Evolutionary conservation across 2,797 vertebrate genomes (phyloP).

Genomic region (Gadopsis marmoratus): DNA sequence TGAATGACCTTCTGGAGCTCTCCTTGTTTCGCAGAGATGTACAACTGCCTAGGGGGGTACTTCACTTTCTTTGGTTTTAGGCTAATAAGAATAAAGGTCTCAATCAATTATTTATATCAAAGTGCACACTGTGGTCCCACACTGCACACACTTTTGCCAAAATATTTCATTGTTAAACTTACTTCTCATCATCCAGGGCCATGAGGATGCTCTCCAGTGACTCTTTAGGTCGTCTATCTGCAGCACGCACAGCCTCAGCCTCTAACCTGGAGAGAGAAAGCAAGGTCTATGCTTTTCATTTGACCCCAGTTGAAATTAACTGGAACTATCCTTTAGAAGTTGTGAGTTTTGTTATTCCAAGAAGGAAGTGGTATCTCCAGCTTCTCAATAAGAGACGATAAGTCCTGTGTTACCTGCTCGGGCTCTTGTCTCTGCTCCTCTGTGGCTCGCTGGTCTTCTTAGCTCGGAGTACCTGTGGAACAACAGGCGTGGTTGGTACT

Average conservation of each 20-base stretch:
- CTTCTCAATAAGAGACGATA: neutral
- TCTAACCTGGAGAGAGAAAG: slow-evolving; percentile 57
- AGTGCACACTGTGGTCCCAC: neutral
- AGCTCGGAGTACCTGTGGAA: slow-evolving; percentile 81
- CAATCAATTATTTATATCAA: slow-evolving; percentile 15
- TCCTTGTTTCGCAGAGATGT: slow-evolving; percentile 94
- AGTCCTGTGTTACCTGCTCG: slow-evolving; percentile 80
- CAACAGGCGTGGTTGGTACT: slow-evolving; percentile 63
- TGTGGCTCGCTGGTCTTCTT: slow-evolving; percentile 86
- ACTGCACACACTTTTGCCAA: neutral
- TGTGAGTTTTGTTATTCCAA: neutral
- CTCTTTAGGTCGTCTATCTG: slow-evolving; percentile 87
- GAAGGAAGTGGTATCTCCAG: neutral
- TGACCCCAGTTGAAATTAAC: neutral
- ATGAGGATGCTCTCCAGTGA: slow-evolving; percentile 93
- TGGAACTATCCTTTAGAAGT: neutral
- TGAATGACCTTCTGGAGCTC: slow-evolving; percentile 96
- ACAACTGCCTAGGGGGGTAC: slow-evolving; percentile 93
- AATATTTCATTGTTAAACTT: slow-evolving; percentile 57
- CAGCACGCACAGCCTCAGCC: slow-evolving; percentile 52
- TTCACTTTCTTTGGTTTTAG: slow-evolving; percentile 93
- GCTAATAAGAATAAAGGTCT: slow-evolving; percentile 46
- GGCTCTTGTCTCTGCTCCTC: slow-evolving; percentile 87
- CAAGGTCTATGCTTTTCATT: neutral
- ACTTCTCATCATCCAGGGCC: slow-evolving; percentile 96